phyloP scores from a whole-genome alignment of 2,113 vertebrate species.

The Elgaria multicarinata region DNA sequence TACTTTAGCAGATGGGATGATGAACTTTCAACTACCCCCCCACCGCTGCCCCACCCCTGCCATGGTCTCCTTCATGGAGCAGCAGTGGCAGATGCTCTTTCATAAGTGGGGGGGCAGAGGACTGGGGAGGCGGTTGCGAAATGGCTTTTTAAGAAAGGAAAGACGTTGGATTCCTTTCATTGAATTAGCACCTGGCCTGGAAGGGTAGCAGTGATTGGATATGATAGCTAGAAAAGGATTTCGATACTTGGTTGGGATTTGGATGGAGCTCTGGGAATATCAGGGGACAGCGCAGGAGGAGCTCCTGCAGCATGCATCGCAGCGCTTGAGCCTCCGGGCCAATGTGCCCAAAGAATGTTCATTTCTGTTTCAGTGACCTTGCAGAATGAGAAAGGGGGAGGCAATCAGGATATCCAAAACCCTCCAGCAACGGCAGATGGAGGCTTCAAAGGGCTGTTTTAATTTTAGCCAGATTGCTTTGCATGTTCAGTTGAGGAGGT shows the following conservation, averaged over 20 bases:
- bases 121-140: background rate
- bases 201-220: background rate
- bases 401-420: constrained; percentile 45
- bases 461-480: constrained; percentile 74
- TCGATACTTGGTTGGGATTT: background rate
- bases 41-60: too few relatives aligned
- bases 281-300: background rate
- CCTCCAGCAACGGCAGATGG: constrained; percentile 65
- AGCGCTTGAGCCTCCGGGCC: constrained; percentile 52
- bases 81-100: background rate
- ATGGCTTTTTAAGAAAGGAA: background rate
- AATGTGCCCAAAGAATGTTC: constrained; percentile 44
- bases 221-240: background rate
- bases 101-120: background rate
- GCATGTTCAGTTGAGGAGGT: constrained; percentile 37
- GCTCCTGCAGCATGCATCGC: constrained; percentile 39
- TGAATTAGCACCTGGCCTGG: background rate
- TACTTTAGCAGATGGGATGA: background rate
- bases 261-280: background rate
- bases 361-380: constrained; percentile 71
- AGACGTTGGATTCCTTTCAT: background rate
- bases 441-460: constrained; percentile 69
- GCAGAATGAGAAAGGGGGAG: constrained; percentile 50
- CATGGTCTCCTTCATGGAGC: background rate
- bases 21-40: background rate